These are phyloP conservation scores for Urophycis tenuis DNA, from an alignment of 2,797 vertebrate genomes.

Conservation along the genomic window DNA sequence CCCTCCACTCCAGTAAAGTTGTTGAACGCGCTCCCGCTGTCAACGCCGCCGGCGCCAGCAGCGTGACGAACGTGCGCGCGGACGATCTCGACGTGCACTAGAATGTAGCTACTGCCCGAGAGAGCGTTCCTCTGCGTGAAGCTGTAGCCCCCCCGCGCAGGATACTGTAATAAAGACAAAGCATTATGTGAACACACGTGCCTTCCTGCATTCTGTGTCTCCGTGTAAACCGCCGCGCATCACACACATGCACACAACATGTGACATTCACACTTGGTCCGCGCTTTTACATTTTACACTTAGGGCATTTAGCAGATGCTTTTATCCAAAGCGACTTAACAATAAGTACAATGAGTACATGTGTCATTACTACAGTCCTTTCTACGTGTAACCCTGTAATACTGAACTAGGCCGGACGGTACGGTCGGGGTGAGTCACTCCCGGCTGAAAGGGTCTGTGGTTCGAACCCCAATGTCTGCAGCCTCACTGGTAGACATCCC, in stretches of 20 bases:
- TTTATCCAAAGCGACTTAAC: too few relatives aligned
- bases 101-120: slow-evolving; percentile 19
- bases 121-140: slow-evolving; percentile 25
- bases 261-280: background rate
- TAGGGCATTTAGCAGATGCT: too few relatives aligned
- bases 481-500: background rate
- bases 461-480: background rate
- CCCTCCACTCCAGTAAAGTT: slow-evolving; percentile 63
- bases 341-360: too few relatives aligned
- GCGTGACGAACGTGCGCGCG: slow-evolving; percentile 13
- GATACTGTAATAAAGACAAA: slow-evolving; percentile 54
- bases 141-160: slow-evolving; percentile 36
- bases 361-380: too few relatives aligned
- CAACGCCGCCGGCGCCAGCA: slow-evolving; percentile 28
- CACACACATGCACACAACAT: background rate
- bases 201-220: background rate
- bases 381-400: background rate
- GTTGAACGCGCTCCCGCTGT: slow-evolving; percentile 51
- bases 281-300: too few relatives aligned
- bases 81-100: slow-evolving; percentile 32
- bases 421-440: background rate
- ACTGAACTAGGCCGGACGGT: background rate
- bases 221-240: background rate
- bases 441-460: too few relatives aligned
- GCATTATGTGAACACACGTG: slow-evolving; percentile 24